Evolutionary conservation across 2,888 invertebrate species (phyloP).

Genomic region (Idaea dimidiata): DNA sequence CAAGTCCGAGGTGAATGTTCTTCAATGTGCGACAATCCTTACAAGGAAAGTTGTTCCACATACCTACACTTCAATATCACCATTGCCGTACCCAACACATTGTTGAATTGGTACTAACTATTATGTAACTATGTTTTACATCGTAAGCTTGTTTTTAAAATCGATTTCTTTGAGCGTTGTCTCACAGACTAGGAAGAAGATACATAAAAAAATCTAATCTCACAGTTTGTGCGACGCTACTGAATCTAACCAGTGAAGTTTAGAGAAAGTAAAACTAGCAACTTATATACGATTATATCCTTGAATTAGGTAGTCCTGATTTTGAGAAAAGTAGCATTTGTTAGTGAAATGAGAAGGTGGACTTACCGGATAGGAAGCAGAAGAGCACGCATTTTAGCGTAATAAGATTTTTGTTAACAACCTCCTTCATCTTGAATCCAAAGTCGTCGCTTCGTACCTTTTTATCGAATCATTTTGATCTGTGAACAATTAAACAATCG

Average conservation of each 20-base stretch:
- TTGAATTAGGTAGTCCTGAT: background rate
- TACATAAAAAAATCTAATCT: no score
- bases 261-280: conserved; percentile 1
- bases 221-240: no score
- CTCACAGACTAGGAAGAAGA: no score
- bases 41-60: conserved; percentile 64
- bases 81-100: background rate
- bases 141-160: background rate
- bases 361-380: conserved; percentile 89
- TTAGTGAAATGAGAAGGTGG: conserved; percentile 10
- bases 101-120: background rate
- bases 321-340: conserved; percentile 7
- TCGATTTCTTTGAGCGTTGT: background rate
- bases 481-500: background rate
- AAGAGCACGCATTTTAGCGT: conserved; percentile 90
- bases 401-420: conserved; percentile 86
- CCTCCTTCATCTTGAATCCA: conserved; percentile 54
- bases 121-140: background rate
- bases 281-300: background rate
- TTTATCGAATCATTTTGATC: background rate
- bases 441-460: background rate
- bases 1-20: conserved; percentile 65
- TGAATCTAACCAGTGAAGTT: no score
- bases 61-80: conserved; percentile 3
- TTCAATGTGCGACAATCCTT: conserved; percentile 53